Base-by-base conservation (phyloP, 2,888 invertebrate species). In the Trissoscelio sp. region DNA sequence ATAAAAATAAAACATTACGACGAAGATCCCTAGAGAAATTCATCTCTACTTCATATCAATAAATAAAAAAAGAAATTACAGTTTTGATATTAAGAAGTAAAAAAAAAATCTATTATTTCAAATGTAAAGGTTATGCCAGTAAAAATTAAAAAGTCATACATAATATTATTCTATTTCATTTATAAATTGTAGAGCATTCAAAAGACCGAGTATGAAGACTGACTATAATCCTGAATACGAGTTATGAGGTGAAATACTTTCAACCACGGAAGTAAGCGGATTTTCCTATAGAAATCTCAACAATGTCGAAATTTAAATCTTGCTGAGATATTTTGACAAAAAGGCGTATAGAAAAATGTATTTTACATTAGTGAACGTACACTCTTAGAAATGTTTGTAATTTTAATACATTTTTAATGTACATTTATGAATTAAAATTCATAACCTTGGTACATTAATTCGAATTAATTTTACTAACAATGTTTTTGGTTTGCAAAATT, bases 201-300 rank as follows among this genome's bases (percentile, higher is more conserved):
- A 55, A 51, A 39, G 18, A 16, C 20, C 20, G 14, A 55, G 14
- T 46, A 20, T 20, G 16, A 44, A 60, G 62, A 62, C 28, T 31
- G 53, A 28, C 53, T 62, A 62, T 53, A 72, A 72, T 62, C 60
- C 53, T 12, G 14, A 72, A 72, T 31, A 16, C 28, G 51, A 72
- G 51, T 62, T 72, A 72, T 60, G 70, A 70, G 44, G 44, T 58
- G 31, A 72, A 72, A 72, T 72, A 34, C 60, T 39, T 60, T 72
- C 39, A 60, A 72, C 72, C 42, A 60, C 42, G 28, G 20, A 60
- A 72, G 39, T 72, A 72, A 60, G 58, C 58, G 72, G 60, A 60
- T 72, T 72, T 72, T 72, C 28, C 55, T 34, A 60, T 51, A 72
- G 18, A 51, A 72, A 72, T 72, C 72, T 60, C 60, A 16, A 60